Conservation (phyloP, 2,797 vertebrate species). For the Muscicapa striata region DNA sequence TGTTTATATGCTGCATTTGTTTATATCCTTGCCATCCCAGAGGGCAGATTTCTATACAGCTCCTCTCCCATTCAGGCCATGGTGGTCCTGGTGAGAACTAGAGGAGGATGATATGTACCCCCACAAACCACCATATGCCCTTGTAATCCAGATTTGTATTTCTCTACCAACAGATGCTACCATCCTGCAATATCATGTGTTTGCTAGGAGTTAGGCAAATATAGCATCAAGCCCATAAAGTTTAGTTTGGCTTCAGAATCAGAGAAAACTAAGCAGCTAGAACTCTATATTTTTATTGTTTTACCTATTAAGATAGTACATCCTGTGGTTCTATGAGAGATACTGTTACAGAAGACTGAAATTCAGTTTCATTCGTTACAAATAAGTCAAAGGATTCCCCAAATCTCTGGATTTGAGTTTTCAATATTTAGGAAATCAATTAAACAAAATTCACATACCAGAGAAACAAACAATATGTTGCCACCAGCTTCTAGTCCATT, state of each 20-base stretch:
- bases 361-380: background rate
- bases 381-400: background rate
- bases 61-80: background rate
- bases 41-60: background rate
- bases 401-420: constrained; percentile 4
- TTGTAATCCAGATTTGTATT: background rate
- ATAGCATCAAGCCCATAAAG: background rate
- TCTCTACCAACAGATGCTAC: background rate
- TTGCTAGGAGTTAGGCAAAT: background rate
- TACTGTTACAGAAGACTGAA: background rate
- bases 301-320: background rate
- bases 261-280: background rate
- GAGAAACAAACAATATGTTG: background rate
- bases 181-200: background rate
- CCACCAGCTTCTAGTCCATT: background rate
- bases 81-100: background rate
- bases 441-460: background rate
- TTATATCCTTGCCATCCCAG: background rate
- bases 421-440: background rate
- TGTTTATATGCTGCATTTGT: background rate
- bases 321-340: background rate
- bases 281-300: background rate
- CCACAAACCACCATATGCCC: background rate
- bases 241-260: background rate
- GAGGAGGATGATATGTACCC: background rate